Evolutionary conservation across 2,797 vertebrate species (phyloP), one percentile per base, ranked within the genome.

Genomic region (Xerus rutilus): DNA sequence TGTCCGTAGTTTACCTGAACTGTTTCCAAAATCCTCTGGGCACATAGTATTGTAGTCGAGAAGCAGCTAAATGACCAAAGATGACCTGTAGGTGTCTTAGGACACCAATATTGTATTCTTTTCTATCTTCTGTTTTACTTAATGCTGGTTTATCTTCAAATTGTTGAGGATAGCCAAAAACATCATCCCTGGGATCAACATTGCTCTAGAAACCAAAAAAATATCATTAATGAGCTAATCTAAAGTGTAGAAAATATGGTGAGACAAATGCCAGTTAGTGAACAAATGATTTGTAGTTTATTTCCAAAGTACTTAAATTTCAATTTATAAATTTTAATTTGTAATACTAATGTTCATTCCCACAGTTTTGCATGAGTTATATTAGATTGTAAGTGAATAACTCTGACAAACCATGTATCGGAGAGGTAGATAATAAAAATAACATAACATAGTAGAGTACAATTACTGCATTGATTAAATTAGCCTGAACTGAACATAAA

Each of bases 1-100:
- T 32, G 87, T 17, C 39, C 59, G 69, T 23, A 87, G 45, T 84
- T 98, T 99, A 99, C 99, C 99, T 99, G 97, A 99, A 99, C 94
- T 99, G 99, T 97, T 99, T 99, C 99, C 99, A 99, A 99, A 99
- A 99, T 73, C 99, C 99, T 98, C 99, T 99, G 47, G 99, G 99
- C 94, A 99, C 99, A 10, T 99, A 99, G 98, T 99, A 99, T 97
- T 99, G 99, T 96, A 99, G 98, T 92, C 99, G 99, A 97, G 99
- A 99, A 96, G 99, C 99, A 96, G 99, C 99, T 98, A 99, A 98
- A 97, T 99, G 99, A 84, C 99, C 99, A 98, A 99, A 99, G 96
- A 99, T 99, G 97, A 99, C 99, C 98, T 99, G 99, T 79, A 99
- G 99, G 98, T 99, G 99, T 88, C 99, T 99, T 90, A 99, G 98